Percentiles rank a stretch among this genome's conserved stretches.
Evolutionary conservation across 2,797 vertebrate genomes (phyloP).

Genomic region (Periparus ater): DNA sequence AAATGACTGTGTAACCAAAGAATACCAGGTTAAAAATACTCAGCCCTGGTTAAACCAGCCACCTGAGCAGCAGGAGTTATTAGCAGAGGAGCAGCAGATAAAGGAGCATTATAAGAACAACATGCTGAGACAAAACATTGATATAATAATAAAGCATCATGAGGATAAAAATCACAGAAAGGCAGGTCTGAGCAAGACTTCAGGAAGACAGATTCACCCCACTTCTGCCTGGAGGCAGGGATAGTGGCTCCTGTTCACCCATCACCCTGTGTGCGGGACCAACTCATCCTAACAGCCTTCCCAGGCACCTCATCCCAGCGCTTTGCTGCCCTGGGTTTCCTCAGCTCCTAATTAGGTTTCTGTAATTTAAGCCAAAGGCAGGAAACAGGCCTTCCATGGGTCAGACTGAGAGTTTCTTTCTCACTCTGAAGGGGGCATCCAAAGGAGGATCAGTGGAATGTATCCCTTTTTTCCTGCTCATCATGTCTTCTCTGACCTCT

Average conservation of each 20-base stretch:
- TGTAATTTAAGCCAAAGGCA: neutral
- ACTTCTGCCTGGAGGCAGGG: neutral
- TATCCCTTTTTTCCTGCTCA: neutral
- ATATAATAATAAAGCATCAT: neutral
- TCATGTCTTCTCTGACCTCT: neutral
- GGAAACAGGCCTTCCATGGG: neutral
- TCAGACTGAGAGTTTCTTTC: neutral
- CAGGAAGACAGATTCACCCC: neutral
- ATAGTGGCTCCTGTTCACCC: neutral
- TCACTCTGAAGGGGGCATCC: neutral
- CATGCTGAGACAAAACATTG: neutral
- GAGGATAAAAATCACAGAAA: neutral
- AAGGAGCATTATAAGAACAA: neutral
- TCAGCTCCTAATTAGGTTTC: neutral
- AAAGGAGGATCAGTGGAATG: neutral
- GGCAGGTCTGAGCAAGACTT: neutral
- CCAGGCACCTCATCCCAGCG: neutral
- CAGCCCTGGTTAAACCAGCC: neutral
- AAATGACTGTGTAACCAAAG: neutral
- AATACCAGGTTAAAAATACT: neutral
- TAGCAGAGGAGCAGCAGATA: neutral
- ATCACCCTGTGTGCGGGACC: neutral
- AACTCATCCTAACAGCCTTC: neutral
- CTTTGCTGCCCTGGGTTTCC: neutral
- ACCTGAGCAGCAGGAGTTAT: neutral